phyloP scores from a whole-genome alignment of 1,140 invertebrate genomes.

The Penaeus vannamei region DNA sequence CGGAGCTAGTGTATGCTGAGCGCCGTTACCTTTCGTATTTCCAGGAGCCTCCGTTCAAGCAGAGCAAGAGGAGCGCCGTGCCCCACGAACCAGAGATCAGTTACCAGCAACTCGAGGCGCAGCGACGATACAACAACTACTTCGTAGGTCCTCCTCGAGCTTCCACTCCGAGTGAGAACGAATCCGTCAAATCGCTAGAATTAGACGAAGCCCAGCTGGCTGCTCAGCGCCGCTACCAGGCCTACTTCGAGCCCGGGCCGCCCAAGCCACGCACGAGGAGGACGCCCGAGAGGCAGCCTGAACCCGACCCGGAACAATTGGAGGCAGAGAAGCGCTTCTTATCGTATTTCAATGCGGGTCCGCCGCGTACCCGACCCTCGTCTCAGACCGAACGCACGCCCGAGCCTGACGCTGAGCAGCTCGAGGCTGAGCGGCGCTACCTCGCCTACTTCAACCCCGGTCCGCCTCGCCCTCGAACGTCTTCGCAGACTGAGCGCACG shows the following conservation, averaged over 20 bases:
- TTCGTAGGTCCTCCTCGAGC: constrained; percentile 63
- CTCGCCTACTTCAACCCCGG: constrained; percentile 57
- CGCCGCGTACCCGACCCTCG: constrained; percentile 34
- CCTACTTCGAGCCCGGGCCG: constrained; percentile 61
- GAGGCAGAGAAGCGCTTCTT: constrained; percentile 64
- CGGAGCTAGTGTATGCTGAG: constrained; percentile 63
- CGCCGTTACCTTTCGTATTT: constrained; percentile 63
- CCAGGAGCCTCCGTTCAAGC: constrained; percentile 55
- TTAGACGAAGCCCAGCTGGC: constrained; percentile 59
- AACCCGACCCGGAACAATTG: constrained; percentile 56
- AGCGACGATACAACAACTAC: constrained; percentile 62
- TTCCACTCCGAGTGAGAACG: constrained; percentile 46
- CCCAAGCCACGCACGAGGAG: constrained; percentile 47
- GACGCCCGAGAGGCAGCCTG: constrained; percentile 32
- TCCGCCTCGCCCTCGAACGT: constrained; percentile 51
- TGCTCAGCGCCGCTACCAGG: constrained; percentile 57
- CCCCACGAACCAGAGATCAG: constrained; percentile 40
- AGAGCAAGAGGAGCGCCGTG: constrained; percentile 31
- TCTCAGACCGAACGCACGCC: constrained; percentile 7
- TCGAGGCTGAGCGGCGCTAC: constrained; percentile 56
- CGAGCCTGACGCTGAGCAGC: constrained; percentile 42
- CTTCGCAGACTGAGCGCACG: background rate
- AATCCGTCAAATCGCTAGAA: constrained; percentile 18
- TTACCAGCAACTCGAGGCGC: constrained; percentile 57
- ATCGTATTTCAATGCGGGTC: constrained; percentile 61